These are phyloP conservation scores for Megastigmus dorsalis DNA, from an alignment of 2,888 invertebrate genomes.

Conservation along the genomic window DNA sequence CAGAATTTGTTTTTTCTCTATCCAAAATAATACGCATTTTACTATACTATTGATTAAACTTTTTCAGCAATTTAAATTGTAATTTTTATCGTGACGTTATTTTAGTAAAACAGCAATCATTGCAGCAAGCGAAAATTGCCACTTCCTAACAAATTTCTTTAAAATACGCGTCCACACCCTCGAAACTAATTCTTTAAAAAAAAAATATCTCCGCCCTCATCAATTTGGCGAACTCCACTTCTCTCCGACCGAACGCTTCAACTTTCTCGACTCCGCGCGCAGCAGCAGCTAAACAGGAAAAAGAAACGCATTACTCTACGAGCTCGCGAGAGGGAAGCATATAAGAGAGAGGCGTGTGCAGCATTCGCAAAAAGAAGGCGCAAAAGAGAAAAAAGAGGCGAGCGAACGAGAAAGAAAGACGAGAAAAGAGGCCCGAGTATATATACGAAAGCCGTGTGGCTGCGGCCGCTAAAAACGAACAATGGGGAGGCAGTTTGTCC, in stretches of 20 bases:
- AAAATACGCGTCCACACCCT: no score
- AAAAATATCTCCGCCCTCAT: background rate
- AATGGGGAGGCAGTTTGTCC: background rate
- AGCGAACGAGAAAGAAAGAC: background rate
- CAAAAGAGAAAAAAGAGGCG: background rate
- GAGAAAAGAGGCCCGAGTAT: no score
- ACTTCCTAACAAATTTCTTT: no score
- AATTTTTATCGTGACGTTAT: no score
- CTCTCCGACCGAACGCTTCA: background rate
- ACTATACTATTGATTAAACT: no score
- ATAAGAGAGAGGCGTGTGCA: constrained; percentile 21
- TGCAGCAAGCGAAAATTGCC: no score
- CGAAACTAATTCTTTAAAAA: no score
- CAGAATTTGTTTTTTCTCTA: no score
- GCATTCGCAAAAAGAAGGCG: constrained; percentile 8
- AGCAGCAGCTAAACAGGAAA: background rate
- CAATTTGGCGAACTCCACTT: background rate
- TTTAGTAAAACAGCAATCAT: no score
- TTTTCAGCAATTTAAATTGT: no score
- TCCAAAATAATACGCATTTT: no score
- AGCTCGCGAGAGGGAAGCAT: background rate
- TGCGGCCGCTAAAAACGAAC: constrained; percentile 18
- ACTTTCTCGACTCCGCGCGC: background rate
- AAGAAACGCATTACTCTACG: background rate
- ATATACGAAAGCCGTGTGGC: background rate